Base-by-base conservation (phyloP, 1,140 invertebrate genomes). In the Heliothis subflexa region DNA sequence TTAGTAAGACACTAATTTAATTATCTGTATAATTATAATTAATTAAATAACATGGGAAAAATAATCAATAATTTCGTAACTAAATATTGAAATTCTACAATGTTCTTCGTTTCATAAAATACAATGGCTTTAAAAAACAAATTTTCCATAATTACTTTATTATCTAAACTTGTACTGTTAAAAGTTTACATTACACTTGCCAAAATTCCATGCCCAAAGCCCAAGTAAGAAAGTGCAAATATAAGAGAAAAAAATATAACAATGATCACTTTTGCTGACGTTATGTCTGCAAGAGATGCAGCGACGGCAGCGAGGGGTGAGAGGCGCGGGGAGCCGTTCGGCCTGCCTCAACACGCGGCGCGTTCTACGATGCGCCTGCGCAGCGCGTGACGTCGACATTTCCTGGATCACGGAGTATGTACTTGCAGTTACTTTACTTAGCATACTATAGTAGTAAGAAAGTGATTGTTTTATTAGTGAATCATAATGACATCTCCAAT, bases 281-380 rank as follows among this genome's bases (percentile, higher is more conserved):
- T 82, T 91, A 87, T 82, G 52, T 73, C 59, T 62, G 21, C 50
- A 50, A 68, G 64, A 68, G 64, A 68, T 68, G 64, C 64, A 52
- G 45, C 10, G 64, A 28, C 64, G 64, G 3, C 47, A 64, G 45
- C 21, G 74, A 14, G 50, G 81, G 74, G 79, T 40, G 73, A 59
- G 80, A 52, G 73, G 77, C 72, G 76, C 76, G 68, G 77, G 78
- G 82, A 77, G 81, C 71, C 78, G 79, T 79, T 83, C 72, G 86
- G 87, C 92, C 92, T 94, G 91, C 91, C 92, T 93, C 92, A 94
- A 94, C 90, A 89, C 55, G 84, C 83, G 28, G 86, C 86, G 86
- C 85, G 86, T 91, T 92, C 71, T 50, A 47, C 82, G 77, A 55
- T 55, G 79, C 85, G 83, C 80, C 66, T 79, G 84, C 81, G 86